Evolutionary conservation across 2,888 invertebrate species (phyloP).

Genomic region (Lobophora halterata): DNA sequence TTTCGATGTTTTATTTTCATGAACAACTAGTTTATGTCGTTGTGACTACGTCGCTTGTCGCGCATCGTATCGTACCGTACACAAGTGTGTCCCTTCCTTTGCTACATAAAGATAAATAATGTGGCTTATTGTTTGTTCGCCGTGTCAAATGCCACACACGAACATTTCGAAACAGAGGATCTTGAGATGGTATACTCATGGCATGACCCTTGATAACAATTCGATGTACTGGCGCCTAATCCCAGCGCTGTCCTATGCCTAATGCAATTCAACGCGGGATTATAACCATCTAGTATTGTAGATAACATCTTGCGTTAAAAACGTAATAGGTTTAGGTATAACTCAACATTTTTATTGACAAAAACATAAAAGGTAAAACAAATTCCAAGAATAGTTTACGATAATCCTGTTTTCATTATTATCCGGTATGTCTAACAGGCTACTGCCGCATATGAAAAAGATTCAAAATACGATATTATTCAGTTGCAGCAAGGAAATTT

Average conservation of each 20-base stretch:
- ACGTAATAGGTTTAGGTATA: constrained; percentile 12
- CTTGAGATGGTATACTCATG: constrained; percentile 22
- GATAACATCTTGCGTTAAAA: constrained; percentile 41
- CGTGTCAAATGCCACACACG: constrained; percentile 53
- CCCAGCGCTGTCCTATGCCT: constrained; percentile 41
- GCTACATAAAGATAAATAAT: constrained; percentile 36
- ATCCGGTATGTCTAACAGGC: not conserved
- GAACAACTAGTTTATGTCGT: no score
- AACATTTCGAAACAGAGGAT: no score
- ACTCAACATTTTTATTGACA: constrained; percentile 15
- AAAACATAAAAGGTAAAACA: constrained; percentile 1
- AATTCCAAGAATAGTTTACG: not conserved
- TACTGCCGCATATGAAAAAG: no score
- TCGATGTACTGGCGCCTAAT: constrained; percentile 38
- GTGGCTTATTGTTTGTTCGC: constrained; percentile 31
- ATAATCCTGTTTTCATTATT: not conserved
- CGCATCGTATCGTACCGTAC: no score
- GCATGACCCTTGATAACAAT: constrained; percentile 24
- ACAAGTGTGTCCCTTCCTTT: constrained; percentile 6
- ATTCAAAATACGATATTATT: no score
- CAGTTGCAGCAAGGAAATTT: no score
- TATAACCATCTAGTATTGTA: constrained; percentile 58
- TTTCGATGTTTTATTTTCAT: no score
- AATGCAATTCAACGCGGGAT: constrained; percentile 61
- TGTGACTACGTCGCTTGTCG: no score